Conservation (phyloP, 2,888 invertebrate species). For the Diarsia mendica region DNA sequence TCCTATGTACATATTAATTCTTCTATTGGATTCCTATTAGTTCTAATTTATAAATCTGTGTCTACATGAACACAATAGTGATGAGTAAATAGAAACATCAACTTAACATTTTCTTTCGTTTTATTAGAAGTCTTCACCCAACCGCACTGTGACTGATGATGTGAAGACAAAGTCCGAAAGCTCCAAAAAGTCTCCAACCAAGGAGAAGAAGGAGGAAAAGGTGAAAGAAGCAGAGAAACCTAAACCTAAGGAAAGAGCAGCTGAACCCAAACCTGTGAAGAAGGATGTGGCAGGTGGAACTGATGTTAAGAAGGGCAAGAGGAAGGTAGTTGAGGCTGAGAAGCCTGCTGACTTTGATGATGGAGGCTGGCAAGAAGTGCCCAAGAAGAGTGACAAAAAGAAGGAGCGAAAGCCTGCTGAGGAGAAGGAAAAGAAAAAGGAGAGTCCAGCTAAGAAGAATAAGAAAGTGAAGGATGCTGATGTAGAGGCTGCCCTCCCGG, state of each 20-base stretch:
- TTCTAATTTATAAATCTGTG: constrained; percentile 56
- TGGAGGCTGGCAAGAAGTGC: constrained; percentile 93
- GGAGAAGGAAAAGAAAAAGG: constrained; percentile 88
- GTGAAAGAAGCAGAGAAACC: constrained; percentile 87
- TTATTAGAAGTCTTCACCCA: constrained; percentile 91
- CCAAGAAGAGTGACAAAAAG: constrained; percentile 93
- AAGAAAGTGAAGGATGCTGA: constrained; percentile 87
- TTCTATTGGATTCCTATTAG: constrained; percentile 16
- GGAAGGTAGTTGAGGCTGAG: constrained; percentile 89
- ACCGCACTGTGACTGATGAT: constrained; percentile 91
- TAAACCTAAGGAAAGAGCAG: constrained; percentile 84
- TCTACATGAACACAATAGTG: constrained; percentile 4
- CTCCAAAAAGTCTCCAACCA: constrained; percentile 90
- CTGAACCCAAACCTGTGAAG: constrained; percentile 80
- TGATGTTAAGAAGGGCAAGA: constrained; percentile 90
- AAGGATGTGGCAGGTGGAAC: constrained; percentile 83
- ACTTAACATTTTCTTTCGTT: constrained; percentile 27
- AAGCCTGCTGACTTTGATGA: constrained; percentile 94
- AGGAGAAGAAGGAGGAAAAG: constrained; percentile 91
- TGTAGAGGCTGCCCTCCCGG: constrained; percentile 76
- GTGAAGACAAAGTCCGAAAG: constrained; percentile 90
- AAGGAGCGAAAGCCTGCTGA: constrained; percentile 90
- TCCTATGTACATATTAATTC: constrained; percentile 23
- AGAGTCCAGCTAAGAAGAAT: constrained; percentile 87
- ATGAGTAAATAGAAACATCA: constrained; percentile 20